phyloP scores from a whole-genome alignment of 1,140 invertebrate genomes.

The Phortica variegata region DNA sequence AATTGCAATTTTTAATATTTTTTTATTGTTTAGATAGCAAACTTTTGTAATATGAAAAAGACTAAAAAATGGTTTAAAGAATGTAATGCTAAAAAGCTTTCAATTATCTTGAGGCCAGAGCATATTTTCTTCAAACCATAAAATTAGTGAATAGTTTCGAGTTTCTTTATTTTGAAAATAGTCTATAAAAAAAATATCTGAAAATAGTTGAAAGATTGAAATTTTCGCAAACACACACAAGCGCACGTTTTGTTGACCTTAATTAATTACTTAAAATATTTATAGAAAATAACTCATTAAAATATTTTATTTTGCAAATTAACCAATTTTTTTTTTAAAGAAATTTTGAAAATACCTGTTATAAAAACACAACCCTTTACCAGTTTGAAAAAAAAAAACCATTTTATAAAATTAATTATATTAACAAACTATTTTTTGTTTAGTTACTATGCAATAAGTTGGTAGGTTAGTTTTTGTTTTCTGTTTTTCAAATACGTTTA shows the following conservation, averaged over 20 bases:
- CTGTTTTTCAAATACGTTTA: not conserved
- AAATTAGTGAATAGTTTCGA: too few relatives aligned
- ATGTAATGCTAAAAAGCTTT: too few relatives aligned
- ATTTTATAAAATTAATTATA: slow-evolving; percentile 13
- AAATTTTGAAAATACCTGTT: slow-evolving; percentile 14
- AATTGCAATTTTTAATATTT: too few relatives aligned
- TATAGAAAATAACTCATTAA: not conserved
- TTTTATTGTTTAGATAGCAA: too few relatives aligned
- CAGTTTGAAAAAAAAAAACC: slow-evolving; percentile 24
- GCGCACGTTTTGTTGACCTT: slow-evolving; percentile 28
- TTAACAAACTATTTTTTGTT: slow-evolving; percentile 21
- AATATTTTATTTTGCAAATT: slow-evolving; percentile 41
- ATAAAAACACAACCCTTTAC: slow-evolving; percentile 30
- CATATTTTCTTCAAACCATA: too few relatives aligned
- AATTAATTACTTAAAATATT: not conserved
- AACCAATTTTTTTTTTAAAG: slow-evolving; percentile 29
- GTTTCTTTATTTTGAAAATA: too few relatives aligned
- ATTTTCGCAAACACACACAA: slow-evolving; percentile 47
- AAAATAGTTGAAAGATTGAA: too few relatives aligned
- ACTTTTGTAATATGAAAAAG: too few relatives aligned
- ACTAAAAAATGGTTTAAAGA: too few relatives aligned
- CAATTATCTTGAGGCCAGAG: too few relatives aligned
- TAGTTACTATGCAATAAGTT: slow-evolving; percentile 21
- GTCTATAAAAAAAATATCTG: too few relatives aligned
- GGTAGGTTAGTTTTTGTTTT: slow-evolving; percentile 35